Conservation (phyloP, 1,140 invertebrate species). For the Drosophila cardini region DNA sequence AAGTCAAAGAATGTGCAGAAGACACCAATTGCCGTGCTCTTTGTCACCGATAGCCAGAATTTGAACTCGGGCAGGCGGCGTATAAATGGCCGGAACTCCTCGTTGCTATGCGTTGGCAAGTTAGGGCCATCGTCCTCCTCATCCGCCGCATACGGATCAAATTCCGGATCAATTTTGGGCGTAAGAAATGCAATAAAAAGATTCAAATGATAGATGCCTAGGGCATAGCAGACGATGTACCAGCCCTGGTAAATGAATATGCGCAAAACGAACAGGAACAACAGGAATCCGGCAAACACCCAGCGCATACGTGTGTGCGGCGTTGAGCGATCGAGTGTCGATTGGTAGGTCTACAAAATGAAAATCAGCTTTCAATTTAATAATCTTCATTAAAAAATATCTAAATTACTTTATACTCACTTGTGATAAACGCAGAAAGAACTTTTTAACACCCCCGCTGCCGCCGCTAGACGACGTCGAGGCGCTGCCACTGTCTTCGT, state of each 20-base stretch:
- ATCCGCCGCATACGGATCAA: constrained; percentile 91
- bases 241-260: constrained; percentile 93
- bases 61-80: constrained; percentile 99
- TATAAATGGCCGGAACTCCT: constrained; percentile 99
- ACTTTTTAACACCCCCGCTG: constrained; percentile 70
- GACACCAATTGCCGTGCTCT: constrained; percentile 96
- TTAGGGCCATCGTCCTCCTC: constrained; percentile 95
- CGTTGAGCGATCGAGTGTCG: constrained; percentile 88
- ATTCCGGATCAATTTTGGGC: constrained; percentile 99
- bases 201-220: constrained; percentile 99
- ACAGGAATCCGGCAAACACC: constrained; percentile 86
- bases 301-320: constrained; percentile 87
- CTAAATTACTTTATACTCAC: constrained; percentile 45
- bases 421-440: constrained; percentile 81
- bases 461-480: constrained; percentile 63
- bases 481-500: constrained; percentile 73
- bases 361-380: neutral
- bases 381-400: neutral
- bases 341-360: constrained; percentile 86
- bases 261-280: constrained; percentile 87
- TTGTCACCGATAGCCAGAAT: constrained; percentile 99
- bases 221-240: constrained; percentile 99
- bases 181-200: constrained; percentile 99
- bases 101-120: constrained; percentile 96
- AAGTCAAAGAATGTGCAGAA: constrained; percentile 98